Base-by-base conservation (phyloP, 1,140 invertebrate genomes). In the Anagrus nilaparvatae region DNA sequence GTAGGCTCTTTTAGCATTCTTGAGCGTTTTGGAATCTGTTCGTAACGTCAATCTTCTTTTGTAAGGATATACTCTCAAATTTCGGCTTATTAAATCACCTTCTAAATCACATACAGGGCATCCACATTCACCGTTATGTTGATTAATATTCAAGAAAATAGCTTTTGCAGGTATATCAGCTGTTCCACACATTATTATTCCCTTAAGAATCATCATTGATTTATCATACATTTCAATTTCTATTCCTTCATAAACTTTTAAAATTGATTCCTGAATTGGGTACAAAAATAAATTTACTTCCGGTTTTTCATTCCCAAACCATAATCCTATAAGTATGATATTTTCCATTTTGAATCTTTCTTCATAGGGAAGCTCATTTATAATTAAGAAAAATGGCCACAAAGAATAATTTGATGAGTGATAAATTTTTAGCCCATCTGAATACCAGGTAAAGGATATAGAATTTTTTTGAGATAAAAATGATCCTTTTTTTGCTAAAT, bases 241-340 rank as follows among this genome's bases (percentile, higher is more conserved):
- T n/a, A n/a, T n/a, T n/a, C n/a, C n/a, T n/a, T n/a, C n/a, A n/a
- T n/a, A n/a, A n/a, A n/a, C n/a, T n/a, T n/a, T n/a, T n/a, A n/a
- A n/a, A n/a, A n/a, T n/a, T n/a, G n/a, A n/a, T n/a, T n/a, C n/a
- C n/a, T n/a, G n/a, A n/a, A n/a, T n/a, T n/a, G n/a, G n/a, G n/a
- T n/a, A n/a, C n/a, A n/a, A n/a, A n/a, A n/a, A n/a, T 21, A 43
- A 12, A 33, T 28, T 44, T 14, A 34, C 33, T 36, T 13, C 3
- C 10, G 44, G 44, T 42, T 46, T 46, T 10, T 46, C 12, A 9
- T 14, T 6, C 27, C 40, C 45, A 30, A 43, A 40, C 46, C 46
- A 47, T 25, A 47, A 16, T 30, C 25, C 46, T 13, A 20, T 41
- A 6, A 47, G 4, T 9, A 47, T 38, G 1, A 34, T 14, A 18